Percentiles rank a stretch among this genome's conserved stretches.
Evolutionary conservation across 2,113 vertebrate genomes (phyloP).

Genomic region (Mesembrinibis cayennensis): DNA sequence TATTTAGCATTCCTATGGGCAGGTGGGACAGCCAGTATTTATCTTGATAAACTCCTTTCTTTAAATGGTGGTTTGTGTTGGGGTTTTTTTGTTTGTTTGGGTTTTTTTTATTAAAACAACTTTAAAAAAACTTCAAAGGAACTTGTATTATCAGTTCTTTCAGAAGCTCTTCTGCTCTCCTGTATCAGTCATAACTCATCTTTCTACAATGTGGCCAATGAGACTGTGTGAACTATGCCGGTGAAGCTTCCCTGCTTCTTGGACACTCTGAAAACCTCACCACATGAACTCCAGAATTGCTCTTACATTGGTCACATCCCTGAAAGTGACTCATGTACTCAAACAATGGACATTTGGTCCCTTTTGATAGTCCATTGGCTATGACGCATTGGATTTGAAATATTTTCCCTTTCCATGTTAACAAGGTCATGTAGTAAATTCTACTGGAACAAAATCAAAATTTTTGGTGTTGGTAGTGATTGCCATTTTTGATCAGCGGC

Average conservation of each 20-base stretch:
- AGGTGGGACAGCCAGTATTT: not conserved
- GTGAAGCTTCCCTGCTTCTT: not conserved
- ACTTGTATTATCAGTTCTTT: not conserved
- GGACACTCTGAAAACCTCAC: not conserved
- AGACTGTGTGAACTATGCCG: not conserved
- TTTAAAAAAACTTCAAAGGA: not conserved
- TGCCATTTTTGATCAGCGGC: not conserved
- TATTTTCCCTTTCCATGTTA: not conserved
- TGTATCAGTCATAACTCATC: not conserved
- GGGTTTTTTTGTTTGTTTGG: not conserved
- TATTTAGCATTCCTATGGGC: not conserved
- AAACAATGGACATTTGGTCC: not conserved
- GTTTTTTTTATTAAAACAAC: not conserved
- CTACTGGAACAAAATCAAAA: not conserved
- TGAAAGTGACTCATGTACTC: not conserved
- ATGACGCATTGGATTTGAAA: not conserved
- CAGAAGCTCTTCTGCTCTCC: not conserved
- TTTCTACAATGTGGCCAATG: not conserved
- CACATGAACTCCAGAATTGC: not conserved
- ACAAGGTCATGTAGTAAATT: not conserved
- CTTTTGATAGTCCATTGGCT: not conserved
- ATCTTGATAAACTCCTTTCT: not conserved
- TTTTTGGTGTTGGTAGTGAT: not conserved
- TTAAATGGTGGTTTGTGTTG: not conserved
- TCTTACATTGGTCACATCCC: not conserved